A percentile compares a stretch with the other conserved stretches of the same genome.
phyloP scores from a whole-genome alignment of 2,888 invertebrate species.

The Altica lythri region DNA sequence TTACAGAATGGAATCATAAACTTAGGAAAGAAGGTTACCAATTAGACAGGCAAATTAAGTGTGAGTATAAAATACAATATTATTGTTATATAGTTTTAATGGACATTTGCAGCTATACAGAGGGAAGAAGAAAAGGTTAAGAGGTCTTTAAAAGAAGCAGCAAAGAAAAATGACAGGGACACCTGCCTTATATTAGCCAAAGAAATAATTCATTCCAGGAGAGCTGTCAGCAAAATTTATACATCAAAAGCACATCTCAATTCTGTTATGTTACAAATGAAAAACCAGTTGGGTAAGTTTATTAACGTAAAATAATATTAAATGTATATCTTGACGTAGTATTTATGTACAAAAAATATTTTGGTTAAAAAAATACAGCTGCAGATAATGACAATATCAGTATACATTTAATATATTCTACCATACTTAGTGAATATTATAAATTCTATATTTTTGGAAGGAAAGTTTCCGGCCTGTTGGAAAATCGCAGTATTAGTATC shows the following conservation, averaged over 20 bases:
- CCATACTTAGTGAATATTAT: too few species aligned
- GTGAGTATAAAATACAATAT: constrained; percentile 53
- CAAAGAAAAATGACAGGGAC: constrained; percentile 91
- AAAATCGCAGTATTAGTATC: too few species aligned
- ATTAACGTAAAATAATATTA: too few species aligned
- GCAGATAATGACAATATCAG: too few species aligned
- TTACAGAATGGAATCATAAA: constrained; percentile 96
- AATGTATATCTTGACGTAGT: too few species aligned
- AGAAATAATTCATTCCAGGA: constrained; percentile 86
- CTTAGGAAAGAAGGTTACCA: constrained; percentile 91
- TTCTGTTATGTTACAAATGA: constrained; percentile 96
- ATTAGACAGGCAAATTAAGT: constrained; percentile 92
- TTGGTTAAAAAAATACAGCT: too few species aligned
- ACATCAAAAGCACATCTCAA: constrained; percentile 97
- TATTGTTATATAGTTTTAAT: not conserved
- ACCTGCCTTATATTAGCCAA: constrained; percentile 93
- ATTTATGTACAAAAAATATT: too few species aligned
- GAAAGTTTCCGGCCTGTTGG: too few species aligned
- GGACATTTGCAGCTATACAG: constrained; percentile 73
- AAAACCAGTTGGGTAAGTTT: constrained; percentile 91
- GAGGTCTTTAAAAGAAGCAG: constrained; percentile 90
- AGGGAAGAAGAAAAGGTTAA: constrained; percentile 98
- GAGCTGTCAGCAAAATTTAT: constrained; percentile 88
- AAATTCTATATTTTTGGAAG: too few species aligned
- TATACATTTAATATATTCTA: too few species aligned